Evolutionary conservation across 1,140 invertebrate genomes (phyloP).

Genomic region (Ips nitidus): DNA sequence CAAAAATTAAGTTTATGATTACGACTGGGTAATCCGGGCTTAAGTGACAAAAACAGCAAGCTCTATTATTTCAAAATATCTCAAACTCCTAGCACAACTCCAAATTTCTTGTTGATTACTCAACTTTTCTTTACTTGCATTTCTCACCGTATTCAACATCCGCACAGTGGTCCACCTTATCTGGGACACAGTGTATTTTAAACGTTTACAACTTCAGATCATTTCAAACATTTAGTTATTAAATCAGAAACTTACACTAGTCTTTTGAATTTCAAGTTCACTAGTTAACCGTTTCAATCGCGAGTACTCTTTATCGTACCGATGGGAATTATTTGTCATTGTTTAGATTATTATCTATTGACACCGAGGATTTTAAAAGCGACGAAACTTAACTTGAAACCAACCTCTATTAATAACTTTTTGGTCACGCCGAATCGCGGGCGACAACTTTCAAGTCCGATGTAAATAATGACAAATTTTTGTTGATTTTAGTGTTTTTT

Average conservation of each 20-base stretch:
- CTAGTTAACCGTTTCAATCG: constrained; percentile 63
- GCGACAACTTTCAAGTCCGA: not conserved
- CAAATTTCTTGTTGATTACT: too few relatives aligned
- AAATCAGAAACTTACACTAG: constrained; percentile 58
- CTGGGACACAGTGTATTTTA: too few relatives aligned
- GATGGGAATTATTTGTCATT: constrained; percentile 39
- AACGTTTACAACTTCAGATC: too few relatives aligned
- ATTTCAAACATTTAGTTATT: not conserved
- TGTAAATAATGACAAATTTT: not conserved
- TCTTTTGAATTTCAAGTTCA: constrained; percentile 60
- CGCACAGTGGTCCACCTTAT: too few relatives aligned
- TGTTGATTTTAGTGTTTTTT: too few relatives aligned
- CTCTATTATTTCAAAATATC: too few relatives aligned
- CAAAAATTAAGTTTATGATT: too few relatives aligned
- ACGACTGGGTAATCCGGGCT: too few relatives aligned
- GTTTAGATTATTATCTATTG: constrained; percentile 2
- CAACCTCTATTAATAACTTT: constrained; percentile 26
- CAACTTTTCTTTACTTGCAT: too few relatives aligned
- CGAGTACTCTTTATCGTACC: constrained; percentile 65
- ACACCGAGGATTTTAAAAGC: not conserved
- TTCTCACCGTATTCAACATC: too few relatives aligned
- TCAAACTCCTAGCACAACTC: too few relatives aligned
- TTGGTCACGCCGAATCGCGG: constrained; percentile 1
- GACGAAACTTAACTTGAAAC: constrained; percentile 13
- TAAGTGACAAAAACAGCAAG: too few relatives aligned